A percentile compares a stretch with the other conserved stretches of the same genome.
Evolutionary conservation across 2,113 vertebrate species (phyloP).

Genomic region (Poicephalus gulielmi): DNA sequence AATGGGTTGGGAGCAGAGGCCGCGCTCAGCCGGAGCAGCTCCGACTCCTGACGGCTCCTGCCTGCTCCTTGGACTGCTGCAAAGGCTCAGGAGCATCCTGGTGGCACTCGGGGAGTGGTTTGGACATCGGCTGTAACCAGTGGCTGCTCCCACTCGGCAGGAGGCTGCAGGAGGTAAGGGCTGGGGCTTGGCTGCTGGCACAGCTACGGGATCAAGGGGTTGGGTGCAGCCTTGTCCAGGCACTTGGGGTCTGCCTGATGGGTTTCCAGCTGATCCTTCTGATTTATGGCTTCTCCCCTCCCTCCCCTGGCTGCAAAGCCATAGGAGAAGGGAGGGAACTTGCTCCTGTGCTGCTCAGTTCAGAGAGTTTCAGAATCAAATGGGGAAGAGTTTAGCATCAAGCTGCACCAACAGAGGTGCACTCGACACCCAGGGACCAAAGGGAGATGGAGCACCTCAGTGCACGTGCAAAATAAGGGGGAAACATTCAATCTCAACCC

Average conservation of each 20-base stretch:
- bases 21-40: not conserved
- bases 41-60: not conserved
- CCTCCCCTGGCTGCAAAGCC: not conserved
- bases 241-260: not conserved
- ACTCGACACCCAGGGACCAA: not conserved
- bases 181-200: not conserved
- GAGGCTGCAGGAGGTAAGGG: conserved; percentile 50
- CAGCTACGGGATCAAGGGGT: not conserved
- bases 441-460: not conserved
- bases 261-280: not conserved
- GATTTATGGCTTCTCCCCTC: not conserved
- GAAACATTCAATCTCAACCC: not conserved
- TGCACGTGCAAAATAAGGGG: not conserved
- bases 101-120: not conserved
- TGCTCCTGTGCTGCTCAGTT: not conserved
- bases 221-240: not conserved
- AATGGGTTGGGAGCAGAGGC: conserved; percentile 53
- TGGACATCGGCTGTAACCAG: fast-evolving
- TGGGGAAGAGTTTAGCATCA: not conserved
- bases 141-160: not conserved
- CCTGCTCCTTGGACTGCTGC: not conserved
- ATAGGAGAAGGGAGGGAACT: not conserved
- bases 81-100: not conserved
- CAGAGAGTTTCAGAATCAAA: not conserved
- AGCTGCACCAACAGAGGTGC: not conserved